Evolutionary conservation across 2,888 invertebrate species (phyloP).

Genomic region (Desoria tigrina): DNA sequence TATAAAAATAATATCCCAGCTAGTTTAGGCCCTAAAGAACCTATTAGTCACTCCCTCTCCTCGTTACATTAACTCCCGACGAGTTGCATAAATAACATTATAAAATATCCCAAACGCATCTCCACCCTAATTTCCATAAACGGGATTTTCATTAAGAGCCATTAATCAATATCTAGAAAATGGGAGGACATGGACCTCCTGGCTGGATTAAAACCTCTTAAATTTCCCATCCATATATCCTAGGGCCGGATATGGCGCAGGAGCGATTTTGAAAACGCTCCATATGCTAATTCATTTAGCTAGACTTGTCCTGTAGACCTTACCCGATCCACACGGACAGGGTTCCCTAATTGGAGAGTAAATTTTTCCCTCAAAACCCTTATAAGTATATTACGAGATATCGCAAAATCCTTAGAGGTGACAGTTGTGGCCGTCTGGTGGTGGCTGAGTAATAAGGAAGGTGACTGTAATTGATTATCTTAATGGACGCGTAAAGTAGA

Average conservation of each 20-base stretch:
- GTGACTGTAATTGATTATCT: slow-evolving; percentile 53
- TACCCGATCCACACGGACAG: too few species aligned
- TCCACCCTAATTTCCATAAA: neutral
- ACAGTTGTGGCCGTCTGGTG: slow-evolving; percentile 25
- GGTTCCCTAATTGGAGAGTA: neutral
- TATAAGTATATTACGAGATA: too few species aligned
- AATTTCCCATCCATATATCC: too few species aligned
- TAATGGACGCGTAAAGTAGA: slow-evolving; percentile 32
- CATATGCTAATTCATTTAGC: too few species aligned
- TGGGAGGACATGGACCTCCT: too few species aligned
- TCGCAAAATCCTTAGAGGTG: too few species aligned
- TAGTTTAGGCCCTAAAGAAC: too few species aligned
- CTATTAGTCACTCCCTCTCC: too few species aligned
- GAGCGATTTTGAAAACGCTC: too few species aligned
- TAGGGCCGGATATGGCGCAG: neutral
- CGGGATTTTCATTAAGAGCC: slow-evolving; percentile 4
- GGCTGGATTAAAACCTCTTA: too few species aligned
- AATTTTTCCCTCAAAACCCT: neutral
- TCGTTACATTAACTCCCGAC: slow-evolving; percentile 2
- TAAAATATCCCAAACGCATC: neutral
- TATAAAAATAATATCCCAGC: too few species aligned
- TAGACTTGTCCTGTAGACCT: too few species aligned
- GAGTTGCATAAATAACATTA: neutral
- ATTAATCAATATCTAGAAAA: slow-evolving; percentile 2
- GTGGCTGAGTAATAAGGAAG: slow-evolving; percentile 54